Conservation (phyloP, 2,113 vertebrate genomes). For the Psephotus haematonotus region DNA sequence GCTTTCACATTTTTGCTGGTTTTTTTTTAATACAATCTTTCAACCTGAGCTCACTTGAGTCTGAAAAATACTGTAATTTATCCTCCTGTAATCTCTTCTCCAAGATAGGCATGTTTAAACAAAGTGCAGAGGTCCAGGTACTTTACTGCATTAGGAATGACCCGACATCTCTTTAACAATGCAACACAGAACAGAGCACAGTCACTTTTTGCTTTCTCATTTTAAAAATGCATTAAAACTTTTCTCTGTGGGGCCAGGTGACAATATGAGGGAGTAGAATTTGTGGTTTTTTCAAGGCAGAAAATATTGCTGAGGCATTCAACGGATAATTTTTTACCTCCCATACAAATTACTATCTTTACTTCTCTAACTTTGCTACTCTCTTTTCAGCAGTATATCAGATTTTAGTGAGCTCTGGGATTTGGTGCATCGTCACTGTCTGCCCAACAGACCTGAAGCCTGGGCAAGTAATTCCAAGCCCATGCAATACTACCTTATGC, state of each 20-base stretch:
- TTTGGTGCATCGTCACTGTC: background rate
- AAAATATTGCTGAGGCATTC: background rate
- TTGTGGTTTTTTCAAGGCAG: background rate
- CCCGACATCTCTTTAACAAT: constrained; percentile 3
- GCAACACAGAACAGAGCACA: background rate
- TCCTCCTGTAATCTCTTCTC: constrained; percentile 22
- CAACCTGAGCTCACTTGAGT: background rate
- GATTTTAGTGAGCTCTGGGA: background rate
- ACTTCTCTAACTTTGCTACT: background rate
- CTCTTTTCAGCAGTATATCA: background rate
- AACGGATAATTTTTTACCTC: background rate
- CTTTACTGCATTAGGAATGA: constrained; percentile 34
- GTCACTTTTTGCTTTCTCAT: background rate
- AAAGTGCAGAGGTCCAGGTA: constrained; percentile 47
- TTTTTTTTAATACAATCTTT: background rate
- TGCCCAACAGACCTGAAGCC: background rate
- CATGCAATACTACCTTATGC: background rate
- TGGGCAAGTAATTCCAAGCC: background rate
- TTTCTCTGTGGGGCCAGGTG: background rate
- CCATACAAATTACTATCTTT: background rate
- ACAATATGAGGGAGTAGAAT: background rate
- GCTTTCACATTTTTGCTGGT: background rate
- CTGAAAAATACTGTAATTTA: background rate
- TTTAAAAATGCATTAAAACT: background rate
- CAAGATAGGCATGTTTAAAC: constrained; percentile 24